A percentile compares a stretch with the other conserved stretches of the same genome.
These are phyloP conservation scores for Probosciger aterrimus DNA, from an alignment of 2,113 vertebrate genomes.

Conservation along the genomic window DNA sequence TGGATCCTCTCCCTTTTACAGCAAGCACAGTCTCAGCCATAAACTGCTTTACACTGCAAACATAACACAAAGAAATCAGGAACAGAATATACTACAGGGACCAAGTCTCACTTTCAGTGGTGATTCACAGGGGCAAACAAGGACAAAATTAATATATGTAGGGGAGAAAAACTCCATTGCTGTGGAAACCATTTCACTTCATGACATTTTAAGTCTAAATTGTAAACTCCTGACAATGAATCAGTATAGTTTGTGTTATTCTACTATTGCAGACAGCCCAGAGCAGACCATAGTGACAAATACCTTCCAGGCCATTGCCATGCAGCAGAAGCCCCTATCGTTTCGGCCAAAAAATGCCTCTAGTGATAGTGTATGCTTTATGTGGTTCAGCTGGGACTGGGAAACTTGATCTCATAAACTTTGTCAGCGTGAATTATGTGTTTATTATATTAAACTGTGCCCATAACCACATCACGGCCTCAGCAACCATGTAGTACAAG, in stretches of 20 bases:
- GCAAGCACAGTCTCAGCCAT: not conserved
- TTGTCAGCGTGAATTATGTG: not conserved
- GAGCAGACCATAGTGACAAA: not conserved
- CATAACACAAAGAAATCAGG: not conserved
- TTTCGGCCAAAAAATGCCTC: slow-evolving; percentile 7
- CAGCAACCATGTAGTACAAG: not conserved
- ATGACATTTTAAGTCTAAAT: slow-evolving; percentile 20
- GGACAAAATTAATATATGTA: slow-evolving; percentile 48
- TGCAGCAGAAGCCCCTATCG: not conserved
- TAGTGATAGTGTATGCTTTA: slow-evolving; percentile 32
- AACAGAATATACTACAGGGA: not conserved
- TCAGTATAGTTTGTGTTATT: slow-evolving; percentile 25
- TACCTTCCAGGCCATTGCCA: slow-evolving; percentile 9
- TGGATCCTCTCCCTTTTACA: not conserved
- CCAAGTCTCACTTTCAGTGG: slow-evolving; percentile 6
- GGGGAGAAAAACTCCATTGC: slow-evolving; percentile 18
- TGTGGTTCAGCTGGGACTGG: not conserved
- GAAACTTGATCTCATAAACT: slow-evolving; percentile 35
- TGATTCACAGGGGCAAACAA: slow-evolving; percentile 37
- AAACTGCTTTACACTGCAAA: not conserved
- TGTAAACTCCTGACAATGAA: slow-evolving; percentile 28
- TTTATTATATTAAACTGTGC: slow-evolving; percentile 13
- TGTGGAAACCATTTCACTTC: slow-evolving; percentile 40
- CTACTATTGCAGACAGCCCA: not conserved
- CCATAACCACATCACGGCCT: not conserved